These are phyloP conservation scores for Melanostoma mellinum DNA, from an alignment of 2,888 invertebrate species.

Conservation along the genomic window DNA sequence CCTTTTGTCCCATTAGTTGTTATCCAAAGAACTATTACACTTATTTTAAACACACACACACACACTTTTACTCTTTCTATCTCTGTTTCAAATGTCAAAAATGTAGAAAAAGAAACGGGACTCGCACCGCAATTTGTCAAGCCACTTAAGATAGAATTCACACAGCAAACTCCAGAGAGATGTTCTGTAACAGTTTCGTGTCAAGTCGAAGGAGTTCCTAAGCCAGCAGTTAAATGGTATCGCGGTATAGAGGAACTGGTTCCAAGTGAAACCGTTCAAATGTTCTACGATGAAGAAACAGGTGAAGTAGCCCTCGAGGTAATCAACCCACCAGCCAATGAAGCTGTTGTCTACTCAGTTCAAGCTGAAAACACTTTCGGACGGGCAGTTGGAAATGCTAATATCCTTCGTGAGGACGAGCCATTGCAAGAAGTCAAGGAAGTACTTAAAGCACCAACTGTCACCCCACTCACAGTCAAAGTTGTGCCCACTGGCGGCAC, in stretches of 20 bases:
- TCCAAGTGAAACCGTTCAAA: constrained; percentile 83
- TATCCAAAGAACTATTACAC: constrained; percentile 25
- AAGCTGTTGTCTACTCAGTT: constrained; percentile 87
- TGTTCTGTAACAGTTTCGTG: constrained; percentile 86
- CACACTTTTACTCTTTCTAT: constrained; percentile 50
- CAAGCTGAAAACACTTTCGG: constrained; percentile 89
- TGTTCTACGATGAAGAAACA: constrained; percentile 85
- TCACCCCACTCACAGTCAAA: constrained; percentile 90
- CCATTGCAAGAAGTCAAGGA: constrained; percentile 75
- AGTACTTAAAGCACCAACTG: constrained; percentile 87
- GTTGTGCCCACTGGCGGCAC: constrained; percentile 87
- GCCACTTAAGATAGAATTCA: constrained; percentile 86
- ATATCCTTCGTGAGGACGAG: constrained; percentile 84
- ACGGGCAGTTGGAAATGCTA: constrained; percentile 88
- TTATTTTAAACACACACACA: constrained; percentile 48
- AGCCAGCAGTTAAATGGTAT: constrained; percentile 88
- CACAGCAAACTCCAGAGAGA: constrained; percentile 83
- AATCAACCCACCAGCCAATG: constrained; percentile 85
- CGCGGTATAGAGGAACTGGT: constrained; percentile 85
- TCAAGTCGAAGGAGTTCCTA: constrained; percentile 87
- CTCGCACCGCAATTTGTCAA: constrained; percentile 86
- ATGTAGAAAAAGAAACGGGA: constrained; percentile 87
- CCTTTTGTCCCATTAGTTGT: constrained; percentile 24
- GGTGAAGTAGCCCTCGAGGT: constrained; percentile 86
- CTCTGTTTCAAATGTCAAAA: constrained; percentile 51